phyloP scores from a whole-genome alignment of 2,888 invertebrate species.

The Lasioglossum zephyrum region DNA sequence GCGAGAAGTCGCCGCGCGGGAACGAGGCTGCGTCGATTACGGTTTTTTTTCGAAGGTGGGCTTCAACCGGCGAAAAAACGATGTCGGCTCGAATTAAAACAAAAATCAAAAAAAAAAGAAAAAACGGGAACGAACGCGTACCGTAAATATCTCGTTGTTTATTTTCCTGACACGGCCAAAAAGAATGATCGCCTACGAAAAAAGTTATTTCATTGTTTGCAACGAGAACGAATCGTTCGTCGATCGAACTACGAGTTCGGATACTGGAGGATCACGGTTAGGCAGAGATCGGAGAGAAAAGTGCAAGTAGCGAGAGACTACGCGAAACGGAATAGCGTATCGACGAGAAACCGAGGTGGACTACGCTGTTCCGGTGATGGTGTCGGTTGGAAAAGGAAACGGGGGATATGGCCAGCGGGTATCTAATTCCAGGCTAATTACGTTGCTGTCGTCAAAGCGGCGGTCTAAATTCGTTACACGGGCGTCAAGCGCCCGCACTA shows the following conservation, averaged over 20 bases:
- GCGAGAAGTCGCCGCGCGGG: not conserved
- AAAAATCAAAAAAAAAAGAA: no score
- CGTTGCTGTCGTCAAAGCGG: conserved; percentile 77
- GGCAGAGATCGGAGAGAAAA: not conserved
- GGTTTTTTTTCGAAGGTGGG: not conserved
- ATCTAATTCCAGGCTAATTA: conserved; percentile 78
- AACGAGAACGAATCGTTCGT: no score
- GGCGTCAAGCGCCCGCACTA: conserved; percentile 64
- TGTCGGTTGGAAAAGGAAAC: conserved; percentile 36
- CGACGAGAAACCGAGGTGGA: not conserved
- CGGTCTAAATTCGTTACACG: conserved; percentile 76
- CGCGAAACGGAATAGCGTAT: not conserved
- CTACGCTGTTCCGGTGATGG: conserved; percentile 20
- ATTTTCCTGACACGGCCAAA: not conserved
- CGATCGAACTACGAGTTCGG: not conserved
- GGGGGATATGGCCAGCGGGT: conserved; percentile 44
- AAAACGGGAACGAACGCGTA: not conserved
- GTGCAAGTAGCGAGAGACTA: not conserved
- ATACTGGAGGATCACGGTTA: not conserved
- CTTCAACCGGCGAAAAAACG: not conserved
- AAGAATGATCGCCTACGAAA: not conserved
- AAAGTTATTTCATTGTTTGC: not conserved
- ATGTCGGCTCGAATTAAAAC: not conserved
- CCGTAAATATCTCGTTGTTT: not conserved
- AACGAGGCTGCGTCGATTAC: not conserved